Evolutionary conservation across 1,140 invertebrate genomes (phyloP), one percentile per base, ranked within the genome.

Genomic region (Lanistes nyassanus): DNA sequence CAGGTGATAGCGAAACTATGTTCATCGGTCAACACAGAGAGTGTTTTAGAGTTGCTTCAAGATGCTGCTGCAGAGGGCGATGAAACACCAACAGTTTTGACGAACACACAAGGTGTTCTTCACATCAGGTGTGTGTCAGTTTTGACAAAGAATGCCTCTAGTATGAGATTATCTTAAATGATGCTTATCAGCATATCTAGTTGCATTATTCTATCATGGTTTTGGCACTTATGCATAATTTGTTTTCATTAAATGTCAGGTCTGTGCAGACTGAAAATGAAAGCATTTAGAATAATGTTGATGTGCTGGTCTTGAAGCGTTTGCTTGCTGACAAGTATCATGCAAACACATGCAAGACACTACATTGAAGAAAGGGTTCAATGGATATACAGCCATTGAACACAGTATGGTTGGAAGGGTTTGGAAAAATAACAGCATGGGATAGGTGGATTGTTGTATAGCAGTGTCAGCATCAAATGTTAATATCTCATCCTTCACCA

Each of bases 111-210:
- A 31, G 31, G 69, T 6, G n/a, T 51, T 39, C 23, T 67, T 4
- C 70, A 67, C 74, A 39, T 70, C 42, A 65, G 71, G 68, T 65
- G 36, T 65, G 66, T 67, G 47, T 73, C 21, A 36, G 29, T 6
- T 21, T 55, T 13, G 37, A 23, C n/a, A 66, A 36, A 72, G 3
- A 2, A 34, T 67, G 2, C 5, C 31, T 68, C 64, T 47, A 21
- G 29, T 26, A 64, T 69, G 26, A 26, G 64, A 37, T 36, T 42
- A 42, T 70, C 67, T 66, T n/a, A n/a, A n/a, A 66, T 78, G 70
- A 62, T 77, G 58, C 19, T 56, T 29, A 42, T 64, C 42, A 72
- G 69, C 31, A 19, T 11, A 29, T 60, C 9, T 60, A 29, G 3
- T 19, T 34, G 11, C 23, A n/a, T n/a, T n/a, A n/a, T n/a, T n/a